Evolutionary conservation across 2,113 vertebrate species (phyloP), one percentile per base, ranked within the genome.

Genomic region (Myotis lucifugus): DNA sequence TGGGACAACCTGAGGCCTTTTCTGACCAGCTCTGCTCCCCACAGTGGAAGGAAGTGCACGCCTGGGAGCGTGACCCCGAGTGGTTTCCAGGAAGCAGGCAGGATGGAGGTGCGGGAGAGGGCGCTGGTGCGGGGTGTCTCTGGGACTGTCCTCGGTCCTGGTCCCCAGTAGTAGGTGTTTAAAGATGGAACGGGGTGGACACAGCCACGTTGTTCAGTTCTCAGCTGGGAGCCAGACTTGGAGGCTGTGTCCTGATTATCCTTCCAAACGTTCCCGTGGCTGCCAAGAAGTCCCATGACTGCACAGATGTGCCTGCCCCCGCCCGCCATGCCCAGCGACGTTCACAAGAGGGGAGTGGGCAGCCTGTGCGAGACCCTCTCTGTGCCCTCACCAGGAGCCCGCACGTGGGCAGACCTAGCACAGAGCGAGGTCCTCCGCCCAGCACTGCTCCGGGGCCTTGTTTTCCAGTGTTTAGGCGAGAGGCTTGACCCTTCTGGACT

Each of bases 121-220:
- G 2, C 3, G 0, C 10, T 12, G 5, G 52, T 40, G 19, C 17
- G 3, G 3, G 54, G 40, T 14, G 73, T 29, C 15, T 21, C 10
- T 34, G 70, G 88, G 59, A 15, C 59, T 29, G 1, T 0, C 61
- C 50, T 69, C 42, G 6, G 56, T 18, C 56, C 81, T 40, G 4
- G 1, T 46, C 42, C 15, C 18, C 8, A 0, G 54, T 0, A 1
- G 7, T 29, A 25, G 32, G 73, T 25, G 42, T 77, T 37, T 37
- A 17, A 48, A 37, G 54, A 29, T 2, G 42, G 72, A 18, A 18
- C 1, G 5, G 40, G 32, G 61, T 0, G 2, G 40, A 1, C 32
- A 2, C 23, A 13, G 61, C 73, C 50, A 29, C 23, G 0, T 50
- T 19, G 73, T 25, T 61, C 64, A 15, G 40, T 23, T 50, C 25